phyloP scores from a whole-genome alignment of 2,113 vertebrate species.

The Synchiropus splendidus region DNA sequence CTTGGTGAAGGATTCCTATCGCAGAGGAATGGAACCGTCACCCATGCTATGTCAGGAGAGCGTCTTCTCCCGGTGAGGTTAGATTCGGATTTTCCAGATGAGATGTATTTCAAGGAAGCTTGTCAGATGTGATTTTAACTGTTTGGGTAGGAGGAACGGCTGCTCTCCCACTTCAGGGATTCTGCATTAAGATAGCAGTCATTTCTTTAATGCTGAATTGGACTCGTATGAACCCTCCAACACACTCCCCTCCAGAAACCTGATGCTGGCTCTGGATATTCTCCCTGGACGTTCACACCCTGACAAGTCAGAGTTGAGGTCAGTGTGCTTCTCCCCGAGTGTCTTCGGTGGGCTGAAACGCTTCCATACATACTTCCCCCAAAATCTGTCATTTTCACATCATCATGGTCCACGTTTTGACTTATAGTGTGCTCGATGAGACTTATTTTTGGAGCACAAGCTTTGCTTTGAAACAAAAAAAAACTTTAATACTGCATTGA shows the following conservation, averaged over 20 bases:
- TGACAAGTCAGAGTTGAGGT: slow-evolving; percentile 42
- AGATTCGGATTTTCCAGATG: slow-evolving; percentile 27
- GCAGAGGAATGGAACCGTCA: too few species aligned
- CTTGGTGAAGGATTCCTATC: slow-evolving; percentile 23
- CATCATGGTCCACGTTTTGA: too few species aligned
- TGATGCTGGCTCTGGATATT: slow-evolving; percentile 37
- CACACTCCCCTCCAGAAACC: slow-evolving; percentile 29
- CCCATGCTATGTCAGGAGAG: slow-evolving; percentile 30
- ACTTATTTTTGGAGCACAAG: too few species aligned
- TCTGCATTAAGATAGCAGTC: slow-evolving; percentile 15
- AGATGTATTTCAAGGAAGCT: slow-evolving; percentile 3
- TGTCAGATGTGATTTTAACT: too few species aligned
- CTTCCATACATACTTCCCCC: background rate
- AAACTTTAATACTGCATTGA: too few species aligned
- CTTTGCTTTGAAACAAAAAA: too few species aligned
- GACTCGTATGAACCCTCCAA: slow-evolving; percentile 34
- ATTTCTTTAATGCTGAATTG: slow-evolving; percentile 22
- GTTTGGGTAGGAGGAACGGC: too few species aligned
- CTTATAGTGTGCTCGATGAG: too few species aligned
- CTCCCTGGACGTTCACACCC: slow-evolving; percentile 37
- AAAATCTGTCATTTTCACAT: background rate
- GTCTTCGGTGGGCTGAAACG: slow-evolving; percentile 22
- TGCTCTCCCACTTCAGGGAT: too few species aligned
- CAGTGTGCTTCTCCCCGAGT: slow-evolving; percentile 8
- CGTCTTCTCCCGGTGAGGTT: slow-evolving; percentile 23